Base-by-base conservation (phyloP, 2,888 invertebrate species). In the Tetranychus piercei region DNA sequence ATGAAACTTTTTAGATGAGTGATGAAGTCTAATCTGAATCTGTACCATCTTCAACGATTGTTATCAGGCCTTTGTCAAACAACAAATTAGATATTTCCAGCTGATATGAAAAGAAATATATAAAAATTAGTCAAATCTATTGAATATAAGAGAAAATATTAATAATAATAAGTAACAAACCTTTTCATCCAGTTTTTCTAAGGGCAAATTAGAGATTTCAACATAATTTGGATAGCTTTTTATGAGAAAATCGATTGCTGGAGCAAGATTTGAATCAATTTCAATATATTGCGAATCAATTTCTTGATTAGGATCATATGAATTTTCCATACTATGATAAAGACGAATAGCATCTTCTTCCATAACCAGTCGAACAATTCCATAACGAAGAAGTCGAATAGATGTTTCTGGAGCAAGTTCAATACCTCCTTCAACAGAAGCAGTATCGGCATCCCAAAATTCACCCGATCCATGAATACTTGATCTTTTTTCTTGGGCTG, bases 321-420 rank as follows among this genome's bases (percentile, higher is more conserved):
- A 88, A 83, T 96, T 96, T 80, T 94, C 92, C 70, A 88, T 84
- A 78, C 88, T 88, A 82, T 91, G 91, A 82, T 92, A 95, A 55
- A 94, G 80, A 73, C 87, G 86, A 23, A 88, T 81, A 73, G 79
- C 78, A 76, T 84, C 85, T 8, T 86, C 87, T 80, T 90, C 89
- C 34, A 85, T 82, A 0, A 90, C 87, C 80, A 92, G 73, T 55
- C 77, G 74, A 3, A 76, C 43, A 9, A 74, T 73, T 69, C 76
- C 74, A 74, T 77, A 78, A 44, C 88, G 83, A 70, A 88, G 79
- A 72, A 89, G 81, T 80, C 88, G 86, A 78, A 90, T 84, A 83
- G 84, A 80, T 77, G 86, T 85, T 82, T 87, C 85, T 80, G 87
- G 83, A 76, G 86, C 84, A 45, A 92, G 85, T 82, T 89, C 88